Conservation (phyloP, 2,888 invertebrate species). For the Crossocerus cetratus region DNA sequence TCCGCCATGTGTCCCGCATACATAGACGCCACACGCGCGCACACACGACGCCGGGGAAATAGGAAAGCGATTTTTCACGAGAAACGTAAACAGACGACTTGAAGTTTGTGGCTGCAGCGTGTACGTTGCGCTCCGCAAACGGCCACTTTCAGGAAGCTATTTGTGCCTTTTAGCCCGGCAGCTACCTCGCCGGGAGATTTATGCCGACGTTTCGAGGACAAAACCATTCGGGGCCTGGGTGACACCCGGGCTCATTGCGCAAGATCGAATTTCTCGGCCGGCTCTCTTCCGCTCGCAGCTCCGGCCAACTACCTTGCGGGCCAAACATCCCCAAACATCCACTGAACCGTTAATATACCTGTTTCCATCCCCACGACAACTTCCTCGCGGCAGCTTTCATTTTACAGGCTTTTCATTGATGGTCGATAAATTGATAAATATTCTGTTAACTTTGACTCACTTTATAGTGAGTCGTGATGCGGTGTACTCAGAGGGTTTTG, state of each 20-base stretch:
- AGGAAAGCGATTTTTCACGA: slow-evolving; percentile 51
- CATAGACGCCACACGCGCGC: too few relatives aligned
- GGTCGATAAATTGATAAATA: too few relatives aligned
- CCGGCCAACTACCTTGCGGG: too few relatives aligned
- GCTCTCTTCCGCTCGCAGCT: not conserved
- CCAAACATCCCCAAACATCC: too few relatives aligned
- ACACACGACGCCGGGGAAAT: slow-evolving; percentile 44
- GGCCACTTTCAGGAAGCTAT: slow-evolving; percentile 29
- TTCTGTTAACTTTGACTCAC: too few relatives aligned
- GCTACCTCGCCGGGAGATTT: slow-evolving; percentile 34
- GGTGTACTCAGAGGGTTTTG: slow-evolving; percentile 1
- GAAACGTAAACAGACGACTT: slow-evolving; percentile 43
- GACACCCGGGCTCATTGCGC: not conserved
- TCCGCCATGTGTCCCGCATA: slow-evolving; percentile 47
- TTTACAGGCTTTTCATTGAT: too few relatives aligned
- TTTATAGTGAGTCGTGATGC: too few relatives aligned
- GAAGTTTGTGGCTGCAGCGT: slow-evolving; percentile 24
- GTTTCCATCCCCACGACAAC: too few relatives aligned
- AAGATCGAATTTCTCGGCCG: slow-evolving; percentile 1
- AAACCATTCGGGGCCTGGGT: not conserved
- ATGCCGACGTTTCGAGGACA: slow-evolving; percentile 27
- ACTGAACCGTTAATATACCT: too few relatives aligned
- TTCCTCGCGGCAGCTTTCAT: too few relatives aligned
- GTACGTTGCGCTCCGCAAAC: slow-evolving; percentile 26
- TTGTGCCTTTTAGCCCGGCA: not conserved